Evolutionary conservation across 2,797 vertebrate genomes (phyloP), one percentile per base, ranked within the genome.

Genomic region (Microcaecilia unicolor): DNA sequence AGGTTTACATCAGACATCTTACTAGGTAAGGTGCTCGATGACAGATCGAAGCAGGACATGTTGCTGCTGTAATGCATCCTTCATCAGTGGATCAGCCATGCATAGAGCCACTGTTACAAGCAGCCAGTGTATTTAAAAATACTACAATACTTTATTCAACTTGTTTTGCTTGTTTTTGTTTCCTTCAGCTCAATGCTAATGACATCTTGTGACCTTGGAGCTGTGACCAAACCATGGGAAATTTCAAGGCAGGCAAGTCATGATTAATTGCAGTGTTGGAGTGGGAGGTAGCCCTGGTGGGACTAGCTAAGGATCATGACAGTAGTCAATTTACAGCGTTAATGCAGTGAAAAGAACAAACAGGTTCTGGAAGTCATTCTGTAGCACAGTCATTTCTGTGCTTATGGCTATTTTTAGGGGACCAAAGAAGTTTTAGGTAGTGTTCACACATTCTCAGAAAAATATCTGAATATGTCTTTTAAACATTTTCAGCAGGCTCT

Each of bases 171-270:
- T 59, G 58, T 64, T 72, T 76, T 70, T 78, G 66, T 74, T 81
- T 80, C 34, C 48, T 73, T 71, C 77, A 99, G 96, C 84, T 99
- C 93, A 63, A 99, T 99, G 96, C 85, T 99, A 88, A 98, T 99
- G 96, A 99, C 96, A 52, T 95, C 96, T 9, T 99, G 93, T 81
- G 96, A 99, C 80, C 89, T 99, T 55, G 96, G 95, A 65, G 96
- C 96, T 37, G 96, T 92, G 69, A 99, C 96, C 47, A 99, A 99
- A 79, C 96, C 96, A 17, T 99, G 96, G 96, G 92, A 99, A 75
- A 98, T 92, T 80, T 98, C 96, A 18, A 85, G 86, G 79, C 93
- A 98, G 92, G 96, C 90, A 78, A 88, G 83, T 74, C 45, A 64
- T 84, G 80, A 83, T 86, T 84, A 80, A 85, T 85, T 70, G 64